A percentile compares a stretch with the other conserved stretches of the same genome.
These are phyloP conservation scores for Cylindroiulus punctatus DNA, from an alignment of 2,888 invertebrate genomes.

Conservation along the genomic window DNA sequence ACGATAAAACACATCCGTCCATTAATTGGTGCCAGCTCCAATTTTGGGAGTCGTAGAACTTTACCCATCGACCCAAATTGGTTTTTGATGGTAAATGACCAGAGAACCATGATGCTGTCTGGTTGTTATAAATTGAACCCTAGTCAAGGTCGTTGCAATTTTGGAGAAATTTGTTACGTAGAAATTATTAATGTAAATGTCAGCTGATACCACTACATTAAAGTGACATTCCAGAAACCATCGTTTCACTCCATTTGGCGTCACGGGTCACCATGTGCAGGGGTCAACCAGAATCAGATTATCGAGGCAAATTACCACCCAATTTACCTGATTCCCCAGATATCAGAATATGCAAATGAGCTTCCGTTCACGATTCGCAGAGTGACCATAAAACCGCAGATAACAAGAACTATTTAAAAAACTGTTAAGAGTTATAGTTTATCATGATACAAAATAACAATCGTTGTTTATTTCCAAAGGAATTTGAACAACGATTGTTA, in stretches of 20 bases:
- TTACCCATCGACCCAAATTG: neutral
- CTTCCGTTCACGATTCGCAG: neutral
- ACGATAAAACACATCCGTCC: conserved; percentile 11
- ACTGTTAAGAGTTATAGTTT: too few species aligned
- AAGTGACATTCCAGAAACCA: neutral
- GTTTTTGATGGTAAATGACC: neutral
- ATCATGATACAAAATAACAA: too few species aligned
- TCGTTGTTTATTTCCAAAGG: too few species aligned
- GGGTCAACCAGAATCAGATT: neutral
- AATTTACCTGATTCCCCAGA: neutral
- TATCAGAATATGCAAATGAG: neutral
- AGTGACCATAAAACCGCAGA: too few species aligned
- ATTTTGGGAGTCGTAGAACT: neutral
- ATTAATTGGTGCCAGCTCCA: neutral
- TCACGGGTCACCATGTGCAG: neutral
- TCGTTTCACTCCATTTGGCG: neutral
- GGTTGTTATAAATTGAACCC: too few species aligned
- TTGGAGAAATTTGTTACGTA: too few species aligned
- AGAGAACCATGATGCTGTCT: too few species aligned
- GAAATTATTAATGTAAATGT: too few species aligned
- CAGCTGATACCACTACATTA: too few species aligned
- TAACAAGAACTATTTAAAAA: too few species aligned
- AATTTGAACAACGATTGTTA: too few species aligned
- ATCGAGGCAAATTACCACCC: neutral
- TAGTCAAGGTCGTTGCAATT: too few species aligned